phyloP scores from a whole-genome alignment of 1,140 invertebrate species.

The Lineus longissimus region DNA sequence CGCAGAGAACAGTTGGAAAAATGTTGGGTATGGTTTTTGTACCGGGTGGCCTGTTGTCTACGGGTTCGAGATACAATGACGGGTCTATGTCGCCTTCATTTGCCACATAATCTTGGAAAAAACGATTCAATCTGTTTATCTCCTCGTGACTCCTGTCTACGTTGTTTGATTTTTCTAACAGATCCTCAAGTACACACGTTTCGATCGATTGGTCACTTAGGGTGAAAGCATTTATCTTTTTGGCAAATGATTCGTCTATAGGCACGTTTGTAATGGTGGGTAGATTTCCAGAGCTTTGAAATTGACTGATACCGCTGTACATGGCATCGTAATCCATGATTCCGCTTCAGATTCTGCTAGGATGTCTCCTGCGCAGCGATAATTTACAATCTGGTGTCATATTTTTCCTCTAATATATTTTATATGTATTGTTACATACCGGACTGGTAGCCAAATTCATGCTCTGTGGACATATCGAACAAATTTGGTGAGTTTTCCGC shows the following conservation, averaged over 20 bases:
- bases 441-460: too few relatives aligned
- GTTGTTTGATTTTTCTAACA: not conserved
- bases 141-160: slow-evolving; percentile 5
- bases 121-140: not conserved
- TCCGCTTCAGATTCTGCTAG: too few relatives aligned
- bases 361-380: too few relatives aligned
- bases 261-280: not conserved
- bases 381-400: too few relatives aligned
- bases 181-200: not conserved
- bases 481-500: too few relatives aligned
- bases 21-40: slow-evolving; percentile 4
- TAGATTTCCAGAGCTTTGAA: not conserved
- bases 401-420: too few relatives aligned
- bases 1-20: not conserved
- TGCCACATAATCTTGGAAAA: slow-evolving; percentile 1
- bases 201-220: slow-evolving; percentile 5
- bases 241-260: not conserved
- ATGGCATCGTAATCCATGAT: slow-evolving; percentile 2
- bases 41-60: not conserved
- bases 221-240: slow-evolving; percentile 4
- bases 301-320: slow-evolving; percentile 1
- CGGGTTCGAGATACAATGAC: not conserved
- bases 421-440: too few relatives aligned
- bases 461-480: too few relatives aligned
- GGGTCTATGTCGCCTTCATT: slow-evolving; percentile 6